Evolutionary conservation across 2,888 invertebrate species (phyloP), one percentile per base, ranked within the genome.

Genomic region (Lasioglossum vierecki): DNA sequence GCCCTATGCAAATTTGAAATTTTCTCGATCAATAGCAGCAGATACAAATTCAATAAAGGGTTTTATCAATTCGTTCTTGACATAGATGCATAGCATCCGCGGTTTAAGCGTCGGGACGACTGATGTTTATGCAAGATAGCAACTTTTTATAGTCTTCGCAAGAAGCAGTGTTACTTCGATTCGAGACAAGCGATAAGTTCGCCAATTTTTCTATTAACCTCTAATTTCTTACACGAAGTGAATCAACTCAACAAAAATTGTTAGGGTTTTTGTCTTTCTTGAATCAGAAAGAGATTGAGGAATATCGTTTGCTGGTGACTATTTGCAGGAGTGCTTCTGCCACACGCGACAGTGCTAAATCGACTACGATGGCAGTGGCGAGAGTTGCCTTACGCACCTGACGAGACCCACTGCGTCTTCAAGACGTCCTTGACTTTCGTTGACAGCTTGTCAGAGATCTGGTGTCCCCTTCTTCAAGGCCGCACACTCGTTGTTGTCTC

Each of bases 351-450:
- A 0, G 96, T 98, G 78, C 95, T 98, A 92, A 98, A 99, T 94
- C 97, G 99, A 0, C 96, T 99, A 30, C 96, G 96, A 94, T 99
- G 99, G 98, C 99, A 99, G 94, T 98, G 98, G 96, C 96, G 96
- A 26, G 96, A 96, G 0, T 97, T 98, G 93, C 98, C 98, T 0
- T 98, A 97, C 94, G 95, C 96, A 0, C 92, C 95, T 0, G 96
- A 96, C 0, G 98, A 98, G 92, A 96, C 96, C 13, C 96, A 96
- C 5, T 97, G 98, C 91, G 97, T 98, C 0, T 98, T 98, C 95
- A 99, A 99, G 95, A 99, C 99, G 0, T 98, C 98, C 0, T 95
- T 98, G 30, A 98, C 98, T 0, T 99, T 99, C 93, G 98, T 99
- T 5, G 99, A 99, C 94, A 98, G 98, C 0, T 97, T 98, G 13